Percentiles rank a stretch among this genome's conserved stretches.
Evolutionary conservation across 2,113 vertebrate species (phyloP).

Genomic region (Apteryx mantelli): DNA sequence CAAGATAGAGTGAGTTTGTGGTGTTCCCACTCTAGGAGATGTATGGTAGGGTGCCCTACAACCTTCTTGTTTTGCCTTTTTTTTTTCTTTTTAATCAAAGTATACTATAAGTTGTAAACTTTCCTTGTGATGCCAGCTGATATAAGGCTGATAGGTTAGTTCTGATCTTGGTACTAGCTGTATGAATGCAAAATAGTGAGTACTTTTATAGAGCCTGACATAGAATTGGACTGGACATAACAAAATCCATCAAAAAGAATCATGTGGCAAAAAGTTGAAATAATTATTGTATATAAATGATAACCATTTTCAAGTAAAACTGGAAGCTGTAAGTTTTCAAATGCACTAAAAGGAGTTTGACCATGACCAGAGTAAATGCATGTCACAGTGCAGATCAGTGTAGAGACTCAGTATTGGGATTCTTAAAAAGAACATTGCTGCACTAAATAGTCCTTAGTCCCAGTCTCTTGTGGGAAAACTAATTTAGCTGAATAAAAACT

Average conservation of each 20-base stretch:
- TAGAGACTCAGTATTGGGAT: not conserved
- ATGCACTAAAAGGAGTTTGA: not conserved
- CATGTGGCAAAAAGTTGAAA: not conserved
- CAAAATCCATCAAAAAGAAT: not conserved
- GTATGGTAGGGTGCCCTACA: not conserved
- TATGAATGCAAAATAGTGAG: not conserved
- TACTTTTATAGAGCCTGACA: not conserved
- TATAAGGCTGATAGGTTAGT: not conserved
- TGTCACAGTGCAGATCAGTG: accelerated
- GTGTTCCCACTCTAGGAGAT: not conserved
- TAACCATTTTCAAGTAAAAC: not conserved
- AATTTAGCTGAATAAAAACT: not conserved
- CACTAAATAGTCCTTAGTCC: not conserved
- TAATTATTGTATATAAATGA: not conserved
- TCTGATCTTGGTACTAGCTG: not conserved
- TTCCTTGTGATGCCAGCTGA: not conserved
- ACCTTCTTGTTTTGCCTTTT: not conserved
- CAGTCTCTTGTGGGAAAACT: not conserved
- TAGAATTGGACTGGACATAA: not conserved
- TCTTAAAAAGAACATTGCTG: not conserved
- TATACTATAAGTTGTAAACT: not conserved
- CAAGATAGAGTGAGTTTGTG: not conserved
- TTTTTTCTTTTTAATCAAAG: not conserved
- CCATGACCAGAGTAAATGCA: not conserved
- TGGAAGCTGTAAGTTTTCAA: not conserved